Conservation (phyloP, 2,113 vertebrate genomes). For the Ailurus styani region DNA sequence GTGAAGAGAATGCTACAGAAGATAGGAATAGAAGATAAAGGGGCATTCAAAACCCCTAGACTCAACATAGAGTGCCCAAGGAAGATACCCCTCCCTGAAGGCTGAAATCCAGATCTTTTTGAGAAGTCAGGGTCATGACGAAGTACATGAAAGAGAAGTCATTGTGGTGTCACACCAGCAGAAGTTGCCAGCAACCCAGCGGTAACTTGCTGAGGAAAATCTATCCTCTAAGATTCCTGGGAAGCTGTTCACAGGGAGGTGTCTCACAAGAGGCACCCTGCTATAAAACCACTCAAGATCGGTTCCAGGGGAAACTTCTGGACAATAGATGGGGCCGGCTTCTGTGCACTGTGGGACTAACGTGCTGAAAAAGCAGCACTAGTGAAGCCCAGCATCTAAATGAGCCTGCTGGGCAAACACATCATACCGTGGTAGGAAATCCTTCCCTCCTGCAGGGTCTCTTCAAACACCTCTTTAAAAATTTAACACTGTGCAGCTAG, state of each 20-base stretch:
- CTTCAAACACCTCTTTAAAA: neutral
- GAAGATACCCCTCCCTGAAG: neutral
- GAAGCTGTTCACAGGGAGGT: neutral
- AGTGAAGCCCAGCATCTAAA: neutral
- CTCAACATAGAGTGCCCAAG: neutral
- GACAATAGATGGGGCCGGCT: neutral
- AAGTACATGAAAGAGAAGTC: neutral
- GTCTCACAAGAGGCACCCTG: neutral
- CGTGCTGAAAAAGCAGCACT: neutral
- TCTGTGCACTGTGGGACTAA: neutral
- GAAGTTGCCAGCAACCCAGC: neutral
- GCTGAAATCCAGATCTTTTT: neutral
- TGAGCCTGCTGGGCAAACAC: neutral
- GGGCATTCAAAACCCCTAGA: neutral
- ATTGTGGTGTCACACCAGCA: neutral
- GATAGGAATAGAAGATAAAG: neutral
- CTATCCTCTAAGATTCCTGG: neutral
- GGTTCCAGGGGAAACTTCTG: neutral
- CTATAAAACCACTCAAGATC: neutral
- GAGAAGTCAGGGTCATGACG: neutral
- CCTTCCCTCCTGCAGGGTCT: neutral
- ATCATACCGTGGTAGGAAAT: neutral
- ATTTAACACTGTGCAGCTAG: neutral
- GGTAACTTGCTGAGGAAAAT: neutral
- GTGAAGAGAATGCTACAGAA: neutral